Base-by-base conservation (phyloP, 2,113 vertebrate species). In the Piaya cayana region DNA sequence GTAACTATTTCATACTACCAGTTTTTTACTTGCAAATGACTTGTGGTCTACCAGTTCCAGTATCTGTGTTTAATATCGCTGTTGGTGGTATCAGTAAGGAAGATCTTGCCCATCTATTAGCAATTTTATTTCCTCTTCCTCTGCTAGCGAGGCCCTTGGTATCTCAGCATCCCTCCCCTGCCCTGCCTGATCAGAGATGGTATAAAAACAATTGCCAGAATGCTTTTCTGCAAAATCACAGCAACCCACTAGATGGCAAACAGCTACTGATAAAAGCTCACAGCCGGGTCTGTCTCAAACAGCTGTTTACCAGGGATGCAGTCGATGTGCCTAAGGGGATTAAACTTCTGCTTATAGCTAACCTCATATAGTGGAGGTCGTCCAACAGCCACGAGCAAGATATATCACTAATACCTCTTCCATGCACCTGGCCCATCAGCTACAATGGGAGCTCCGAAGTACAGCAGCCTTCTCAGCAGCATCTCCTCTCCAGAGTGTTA, bases 241-340 rank as follows among this genome's bases (percentile, higher is more conserved):
- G 8, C 22, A 22, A 15, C 74, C 96, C 96, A 45, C 97, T 91
- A 97, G 97, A 91, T 91, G 96, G 95, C 96, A 95, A 79, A 62
- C 53, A 19, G 43, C 59, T 42, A 20, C 83, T 21, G n/a, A 2
- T 3, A 18, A 63, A 78, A 56, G 8, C 60, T 11, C 74, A 21
- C 6, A 7, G 47, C 22, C 12, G 12, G 22, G 47, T 17, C 20
- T 47, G 47, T 47, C 47, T 47, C 47, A 47, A 47, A 47, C 17
- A 49, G 47, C 47, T 23, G 8, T 12, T 49, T 49, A 49, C 47
- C 47, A 49, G 47, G 10, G 20, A 21, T 49, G 47, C 20, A 49
- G 21, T 49, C 23, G 21, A 49, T 22, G 47, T 23, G 47, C 21
- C 47, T 8, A 4, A 50, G 11, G 43, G 58, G 52, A 25, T 68